These are phyloP conservation scores for Epistrophe grossulariae DNA, from an alignment of 2,888 invertebrate genomes.

Conservation along the genomic window DNA sequence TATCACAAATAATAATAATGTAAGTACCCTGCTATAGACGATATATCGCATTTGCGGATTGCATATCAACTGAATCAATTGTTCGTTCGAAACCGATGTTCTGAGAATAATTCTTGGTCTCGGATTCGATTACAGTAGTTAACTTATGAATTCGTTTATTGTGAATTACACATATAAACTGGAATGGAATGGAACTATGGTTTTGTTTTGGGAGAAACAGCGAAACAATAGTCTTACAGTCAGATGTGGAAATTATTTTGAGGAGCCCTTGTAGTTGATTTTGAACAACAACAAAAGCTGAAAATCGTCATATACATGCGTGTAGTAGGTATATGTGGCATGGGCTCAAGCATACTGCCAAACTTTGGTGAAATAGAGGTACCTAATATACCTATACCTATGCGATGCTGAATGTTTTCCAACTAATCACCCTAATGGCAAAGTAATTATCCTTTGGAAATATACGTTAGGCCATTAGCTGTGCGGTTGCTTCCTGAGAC, in stretches of 20 bases:
- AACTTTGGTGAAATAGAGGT: not conserved
- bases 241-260: not conserved
- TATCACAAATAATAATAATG: constrained; percentile 5
- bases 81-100: constrained; percentile 23
- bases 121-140: constrained; percentile 56
- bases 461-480: constrained; percentile 81
- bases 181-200: too few species aligned
- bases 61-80: constrained; percentile 40
- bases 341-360: not conserved
- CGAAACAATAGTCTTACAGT: not conserved
- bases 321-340: not conserved
- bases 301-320: not conserved
- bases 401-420: constrained; percentile 77
- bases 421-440: constrained; percentile 83
- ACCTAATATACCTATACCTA: not conserved
- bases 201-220: not conserved
- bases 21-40: too few species aligned
- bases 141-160: constrained; percentile 63
- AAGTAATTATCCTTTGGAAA: constrained; percentile 82
- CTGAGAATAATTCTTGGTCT: constrained; percentile 44
- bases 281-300: not conserved
- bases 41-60: constrained; percentile 11
- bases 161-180: not conserved
- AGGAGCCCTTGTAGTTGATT: too few species aligned
- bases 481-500: constrained; percentile 81